Conservation (phyloP, 2,797 vertebrate genomes). For the Peromyscus eremicus region DNA sequence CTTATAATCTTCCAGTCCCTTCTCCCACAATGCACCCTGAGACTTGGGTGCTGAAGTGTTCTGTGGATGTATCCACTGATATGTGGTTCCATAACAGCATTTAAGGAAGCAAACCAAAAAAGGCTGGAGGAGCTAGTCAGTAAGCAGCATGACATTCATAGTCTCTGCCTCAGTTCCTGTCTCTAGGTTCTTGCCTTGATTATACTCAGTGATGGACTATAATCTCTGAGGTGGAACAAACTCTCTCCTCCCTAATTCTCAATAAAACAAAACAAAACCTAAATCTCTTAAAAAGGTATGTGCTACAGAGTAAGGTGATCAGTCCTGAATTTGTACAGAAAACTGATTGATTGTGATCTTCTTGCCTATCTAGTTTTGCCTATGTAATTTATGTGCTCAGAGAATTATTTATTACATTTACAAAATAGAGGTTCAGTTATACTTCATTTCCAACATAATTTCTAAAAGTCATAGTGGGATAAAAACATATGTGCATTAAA, state of each 20-base stretch:
- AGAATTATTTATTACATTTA: background rate
- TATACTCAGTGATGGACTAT: background rate
- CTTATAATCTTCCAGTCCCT: background rate
- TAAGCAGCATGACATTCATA: background rate
- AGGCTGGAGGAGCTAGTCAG: background rate
- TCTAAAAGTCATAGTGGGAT: background rate
- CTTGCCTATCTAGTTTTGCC: background rate
- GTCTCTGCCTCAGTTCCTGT: background rate
- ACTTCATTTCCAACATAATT: background rate
- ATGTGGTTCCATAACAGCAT: background rate
- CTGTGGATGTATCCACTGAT: background rate
- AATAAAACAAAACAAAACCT: background rate
- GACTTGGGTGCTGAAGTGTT: background rate
- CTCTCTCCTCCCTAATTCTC: too few relatives aligned
- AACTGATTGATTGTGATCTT: background rate
- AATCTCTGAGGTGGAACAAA: background rate
- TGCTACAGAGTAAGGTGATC: background rate
- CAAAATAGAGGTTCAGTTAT: background rate
- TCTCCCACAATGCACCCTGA: background rate
- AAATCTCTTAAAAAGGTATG: background rate
- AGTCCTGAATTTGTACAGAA: background rate
- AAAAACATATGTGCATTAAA: background rate
- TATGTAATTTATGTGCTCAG: background rate
- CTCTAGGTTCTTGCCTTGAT: background rate
- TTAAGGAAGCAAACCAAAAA: background rate